Conservation (phyloP, 2,113 vertebrate species). For the Onychostoma macrolepis region DNA sequence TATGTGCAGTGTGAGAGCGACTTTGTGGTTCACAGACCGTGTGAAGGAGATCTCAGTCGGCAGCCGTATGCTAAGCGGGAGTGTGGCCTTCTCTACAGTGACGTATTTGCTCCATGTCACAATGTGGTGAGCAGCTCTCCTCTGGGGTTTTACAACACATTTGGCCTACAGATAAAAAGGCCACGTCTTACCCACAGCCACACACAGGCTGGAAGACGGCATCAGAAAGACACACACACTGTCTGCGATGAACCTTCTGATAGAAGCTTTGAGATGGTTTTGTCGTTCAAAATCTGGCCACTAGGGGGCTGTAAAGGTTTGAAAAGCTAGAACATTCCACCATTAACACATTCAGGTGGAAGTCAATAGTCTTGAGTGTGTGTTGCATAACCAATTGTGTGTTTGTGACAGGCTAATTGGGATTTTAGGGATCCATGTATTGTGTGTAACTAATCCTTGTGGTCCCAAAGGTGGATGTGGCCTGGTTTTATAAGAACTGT, state of each 20-base stretch:
- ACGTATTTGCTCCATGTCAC: constrained; percentile 94
- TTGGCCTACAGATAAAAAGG: constrained; percentile 45
- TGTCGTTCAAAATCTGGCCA: constrained; percentile 2
- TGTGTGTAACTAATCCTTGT: constrained; percentile 45
- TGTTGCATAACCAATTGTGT: constrained; percentile 5
- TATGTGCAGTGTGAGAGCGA: constrained; percentile 87
- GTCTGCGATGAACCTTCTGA: constrained; percentile 34
- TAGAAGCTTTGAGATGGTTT: constrained; percentile 6
- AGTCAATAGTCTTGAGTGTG: background rate
- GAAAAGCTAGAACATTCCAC: background rate
- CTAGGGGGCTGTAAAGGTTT: constrained; percentile 32
- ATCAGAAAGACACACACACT: constrained; percentile 23
- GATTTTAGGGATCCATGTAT: constrained; percentile 1
- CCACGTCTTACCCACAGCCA: constrained; percentile 50
- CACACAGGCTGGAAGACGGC: constrained; percentile 28
- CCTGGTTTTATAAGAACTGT: constrained; percentile 97
- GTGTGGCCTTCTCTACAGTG: constrained; percentile 94
- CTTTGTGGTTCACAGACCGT: constrained; percentile 85
- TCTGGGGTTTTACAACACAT: constrained; percentile 23
- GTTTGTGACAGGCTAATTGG: background rate
- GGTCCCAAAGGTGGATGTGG: constrained; percentile 88
- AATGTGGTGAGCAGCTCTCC: constrained; percentile 86
- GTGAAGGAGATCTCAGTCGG: constrained; percentile 92
- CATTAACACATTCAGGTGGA: background rate
- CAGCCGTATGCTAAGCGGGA: constrained; percentile 98